Base-by-base conservation (phyloP, 2,888 invertebrate genomes). In the Augochlorella aurata region DNA sequence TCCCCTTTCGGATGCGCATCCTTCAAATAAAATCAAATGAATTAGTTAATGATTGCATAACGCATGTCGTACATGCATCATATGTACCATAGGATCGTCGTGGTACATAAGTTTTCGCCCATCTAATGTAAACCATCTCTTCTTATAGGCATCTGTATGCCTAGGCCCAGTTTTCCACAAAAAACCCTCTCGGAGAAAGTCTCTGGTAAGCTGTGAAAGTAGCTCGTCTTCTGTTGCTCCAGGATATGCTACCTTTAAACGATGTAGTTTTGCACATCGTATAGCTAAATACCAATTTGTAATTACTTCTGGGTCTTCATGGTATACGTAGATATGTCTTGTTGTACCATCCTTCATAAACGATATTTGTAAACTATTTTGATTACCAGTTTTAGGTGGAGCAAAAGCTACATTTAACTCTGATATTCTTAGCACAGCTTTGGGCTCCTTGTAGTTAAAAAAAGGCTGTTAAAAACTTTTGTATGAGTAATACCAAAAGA, bases 31-130 rank as follows among this genome's bases (percentile, higher is more conserved):
- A 7, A 72, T 1, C 69, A 73, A 74, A 66, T 58, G 5, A 5
- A 52, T 63, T 70, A 74, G 71, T 44, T n/a, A 65, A 77, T n/a
- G 44, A 50, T n/a, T 4, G 16, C 12, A 12, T 14, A 50, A 52
- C 74, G 38, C 16, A 66, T 44, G 47, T 65, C 72, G 65, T 38
- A 44, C 45, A 29, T 49, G 29, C 49, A 61, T 45, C 8, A 38
- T 65, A 89, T 92, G 90, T 91, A 95, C 95, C 92, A 98, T 94
- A 1, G 97, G 97, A 90, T 97, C 97, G 91, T 97, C 97, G 90
- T 98, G 97, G 91, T 98, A 98, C 97, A 98, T 98, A n/a, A 98
- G 94, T 93, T 98, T 98, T 85, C 98, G 95, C 90, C 97, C 96
- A 89, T 98, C 98, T 65, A 98, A 93, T 0, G 97, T 97, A 93